Percentiles rank a stretch among this genome's conserved stretches.
These are phyloP conservation scores for Dendronephthya gigantea DNA, from an alignment of 64 coral and sea anemone species.

Conservation along the genomic window DNA sequence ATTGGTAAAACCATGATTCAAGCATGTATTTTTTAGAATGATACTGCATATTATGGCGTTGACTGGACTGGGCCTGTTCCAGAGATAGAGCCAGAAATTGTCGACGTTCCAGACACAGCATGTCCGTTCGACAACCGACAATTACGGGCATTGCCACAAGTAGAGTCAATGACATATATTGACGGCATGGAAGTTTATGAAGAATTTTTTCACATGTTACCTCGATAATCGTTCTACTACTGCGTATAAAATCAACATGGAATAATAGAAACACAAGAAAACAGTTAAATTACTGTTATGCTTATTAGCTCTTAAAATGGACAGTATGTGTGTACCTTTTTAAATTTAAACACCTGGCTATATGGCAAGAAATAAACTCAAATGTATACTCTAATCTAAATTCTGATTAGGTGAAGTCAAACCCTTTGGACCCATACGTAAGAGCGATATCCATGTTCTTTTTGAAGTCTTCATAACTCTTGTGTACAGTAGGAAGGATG, in stretches of 20 bases:
- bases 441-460: not conserved
- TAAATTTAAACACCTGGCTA: not conserved
- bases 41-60: constrained; percentile 16
- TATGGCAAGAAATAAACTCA: not conserved
- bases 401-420: not conserved
- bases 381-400: not conserved
- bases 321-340: no score
- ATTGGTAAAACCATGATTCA: not conserved
- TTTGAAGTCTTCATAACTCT: not conserved
- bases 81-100: constrained; percentile 19
- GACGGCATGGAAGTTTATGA: constrained; percentile 22
- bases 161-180: not conserved
- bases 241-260: not conserved
- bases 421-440: not conserved
- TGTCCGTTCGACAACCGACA: constrained; percentile 18
- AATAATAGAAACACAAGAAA: not conserved
- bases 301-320: no score
- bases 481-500: not conserved
- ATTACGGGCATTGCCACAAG: constrained; percentile 1
- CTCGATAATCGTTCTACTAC: not conserved
- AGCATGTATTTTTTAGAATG: constrained; percentile 24
- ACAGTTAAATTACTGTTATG: not conserved
- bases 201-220: constrained; percentile 1
- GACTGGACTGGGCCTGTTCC: constrained; percentile 30
- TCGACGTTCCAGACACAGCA: constrained; percentile 22